Conservation (phyloP, 64 coral and sea anemone species). For the Dendrophyllia cribrosa region DNA sequence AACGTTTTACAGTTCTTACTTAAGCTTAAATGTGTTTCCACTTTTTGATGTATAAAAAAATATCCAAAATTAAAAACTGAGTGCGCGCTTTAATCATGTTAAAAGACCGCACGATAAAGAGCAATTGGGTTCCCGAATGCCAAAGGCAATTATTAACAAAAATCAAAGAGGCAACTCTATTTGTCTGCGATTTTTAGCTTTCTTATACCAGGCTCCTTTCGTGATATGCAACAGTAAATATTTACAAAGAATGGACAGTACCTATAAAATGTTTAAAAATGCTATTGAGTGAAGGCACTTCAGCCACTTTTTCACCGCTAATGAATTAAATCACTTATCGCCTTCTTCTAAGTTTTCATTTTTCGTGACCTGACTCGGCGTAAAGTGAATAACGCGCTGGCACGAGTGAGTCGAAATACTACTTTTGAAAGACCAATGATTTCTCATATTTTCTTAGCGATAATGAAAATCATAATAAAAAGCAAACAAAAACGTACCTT, state of each 20-base stretch:
- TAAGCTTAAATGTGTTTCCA: too few relatives aligned
- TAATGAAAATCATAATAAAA: not conserved
- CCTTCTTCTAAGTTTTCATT: not conserved
- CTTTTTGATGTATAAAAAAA: too few relatives aligned
- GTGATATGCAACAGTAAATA: too few relatives aligned
- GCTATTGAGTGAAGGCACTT: too few relatives aligned
- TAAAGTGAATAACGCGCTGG: not conserved
- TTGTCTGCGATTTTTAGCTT: not conserved
- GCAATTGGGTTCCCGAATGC: too few relatives aligned
- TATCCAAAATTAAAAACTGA: too few relatives aligned
- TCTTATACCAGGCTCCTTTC: not conserved
- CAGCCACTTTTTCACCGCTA: too few relatives aligned
- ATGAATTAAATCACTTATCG: constrained; percentile 18
- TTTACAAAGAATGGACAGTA: too few relatives aligned
- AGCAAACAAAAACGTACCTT: not conserved
- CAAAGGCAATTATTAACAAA: not conserved
- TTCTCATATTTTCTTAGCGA: constrained; percentile 1
- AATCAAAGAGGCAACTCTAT: not conserved
- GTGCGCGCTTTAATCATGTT: too few relatives aligned
- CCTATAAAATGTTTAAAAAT: too few relatives aligned
- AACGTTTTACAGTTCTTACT: too few relatives aligned
- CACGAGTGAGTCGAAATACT: constrained; percentile 5
- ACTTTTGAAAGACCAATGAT: not conserved
- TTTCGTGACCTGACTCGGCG: not conserved
- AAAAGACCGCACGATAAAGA: too few relatives aligned